Base-by-base conservation (phyloP, 2,797 vertebrate species). In the Neosilurus mollespiculum region DNA sequence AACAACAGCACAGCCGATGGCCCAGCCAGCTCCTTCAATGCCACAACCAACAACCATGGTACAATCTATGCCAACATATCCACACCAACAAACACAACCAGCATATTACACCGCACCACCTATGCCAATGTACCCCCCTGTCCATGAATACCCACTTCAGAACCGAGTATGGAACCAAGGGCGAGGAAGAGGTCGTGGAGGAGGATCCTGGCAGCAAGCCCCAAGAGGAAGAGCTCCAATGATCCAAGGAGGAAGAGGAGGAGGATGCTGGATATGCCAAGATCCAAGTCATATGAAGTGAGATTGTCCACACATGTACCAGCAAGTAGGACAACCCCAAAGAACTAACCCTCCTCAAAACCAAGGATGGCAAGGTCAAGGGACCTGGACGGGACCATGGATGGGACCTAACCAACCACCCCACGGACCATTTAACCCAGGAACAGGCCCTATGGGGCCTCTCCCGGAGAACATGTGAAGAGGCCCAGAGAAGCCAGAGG, bases 1-100 rank as follows among this genome's bases (percentile, higher is more conserved):
- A 0, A 0, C 14, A 14, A 4, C n/a, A 14, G 2, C 4, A 26
- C 62, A 26, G 10, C 2, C 64, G 30, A 5, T 1, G 2, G 0
- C 14, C 18, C 12, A 15, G 2, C 12, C 15, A 0, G 0, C 64
- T 5, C 2, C 62, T 2, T 8, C 2, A 18, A 30, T 30, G 30
- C 30, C 30, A 30, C 30, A 30, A 30, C 30, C 30, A 30, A 2
- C 30, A 30, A 2, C 30, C 30, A 30, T 30, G 30, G 2, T 30
- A 30, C 30, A 30, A 30, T 1, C 30, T 30, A 30, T 30, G 1
- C 30, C 30, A 30, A 2, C 30, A 30, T 30, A 30, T 30, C 2
- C 30, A 30, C 30, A 1, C 30, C 30, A 30, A 30, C 30, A 30
- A 30, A 30, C 2, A 30, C 30, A 30, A 30, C 30, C 30, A 30